These are phyloP conservation scores for Eulemur rufifrons DNA, from an alignment of 2,113 vertebrate genomes.

Conservation along the genomic window DNA sequence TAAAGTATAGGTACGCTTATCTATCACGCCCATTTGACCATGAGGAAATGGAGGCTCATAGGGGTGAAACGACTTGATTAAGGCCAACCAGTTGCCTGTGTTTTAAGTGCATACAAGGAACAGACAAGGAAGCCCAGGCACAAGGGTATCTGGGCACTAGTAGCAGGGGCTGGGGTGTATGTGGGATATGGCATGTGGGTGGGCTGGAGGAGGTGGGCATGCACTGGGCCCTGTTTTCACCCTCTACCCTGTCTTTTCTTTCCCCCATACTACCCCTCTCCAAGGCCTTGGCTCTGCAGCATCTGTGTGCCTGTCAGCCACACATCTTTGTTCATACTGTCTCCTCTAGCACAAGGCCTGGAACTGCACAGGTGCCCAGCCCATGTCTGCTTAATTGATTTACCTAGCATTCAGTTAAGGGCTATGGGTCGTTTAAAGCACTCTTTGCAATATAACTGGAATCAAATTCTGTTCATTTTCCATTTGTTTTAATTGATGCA, in stretches of 20 bases:
- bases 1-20: background rate
- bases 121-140: background rate
- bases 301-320: background rate
- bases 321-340: background rate
- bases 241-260: background rate
- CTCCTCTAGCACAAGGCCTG: background rate
- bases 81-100: background rate
- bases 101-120: background rate
- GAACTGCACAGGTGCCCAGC: background rate
- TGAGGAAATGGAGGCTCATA: background rate
- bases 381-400: background rate
- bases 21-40: background rate
- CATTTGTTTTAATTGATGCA: slow-evolving; percentile 24
- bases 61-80: background rate
- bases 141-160: background rate
- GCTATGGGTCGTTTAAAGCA: background rate
- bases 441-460: background rate
- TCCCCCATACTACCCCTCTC: background rate
- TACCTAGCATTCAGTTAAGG: background rate
- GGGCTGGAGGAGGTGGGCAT: background rate
- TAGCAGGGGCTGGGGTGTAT: background rate
- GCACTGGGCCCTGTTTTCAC: background rate
- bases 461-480: background rate
- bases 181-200: background rate
- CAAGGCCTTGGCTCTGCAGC: background rate